Evolutionary conservation across 2,113 vertebrate species (phyloP), one percentile per base, ranked within the genome.

Genomic region (Rhadina sibilatrix): DNA sequence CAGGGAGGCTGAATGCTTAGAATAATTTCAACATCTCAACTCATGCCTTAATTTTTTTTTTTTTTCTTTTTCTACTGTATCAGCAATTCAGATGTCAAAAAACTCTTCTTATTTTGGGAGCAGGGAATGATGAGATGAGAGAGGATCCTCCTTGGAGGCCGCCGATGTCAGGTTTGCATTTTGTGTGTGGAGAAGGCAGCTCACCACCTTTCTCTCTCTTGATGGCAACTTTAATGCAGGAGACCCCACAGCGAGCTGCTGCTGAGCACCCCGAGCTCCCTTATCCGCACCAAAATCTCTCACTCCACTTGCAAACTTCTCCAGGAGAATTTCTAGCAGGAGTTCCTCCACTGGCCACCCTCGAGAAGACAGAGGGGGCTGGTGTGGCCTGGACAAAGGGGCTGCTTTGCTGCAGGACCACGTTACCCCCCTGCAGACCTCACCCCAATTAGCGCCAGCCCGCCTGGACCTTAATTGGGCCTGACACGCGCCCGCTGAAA

Each of bases 401-500:
- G 63, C 83, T 94, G 89, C 89, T 96, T 96, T 97, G 87, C 96
- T 97, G 94, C 98, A 95, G 97, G 94, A 94, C 97, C 88, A 70
- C 46, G 37, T 97, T 91, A 96, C 63, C 44, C 93, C 24, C 1
- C 89, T 95, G 90, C 98, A 97, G 91, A 79, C 92, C 97, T 97
- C 95, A 95, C 75, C 96, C 96, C 97, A 98, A 98, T 98, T 98
- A 98, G 95, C n/a, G 11, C 53, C 7, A 84, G 94, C 87, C 92
- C 93, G 75, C 94, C 95, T 54, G 93, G 93, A 97, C 94, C 96
- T 94, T 98, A 98, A 98, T 97, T 98, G 97, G 94, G 96, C 86
- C 94, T 98, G 98, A 98, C 98, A 97, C 87, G 72, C 31, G 94
- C 96, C 98, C 96, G 95, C 79, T 97, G 98, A 97, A 97, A 97